Conservation (phyloP, 2,113 vertebrate species). For the Otis tarda region DNA sequence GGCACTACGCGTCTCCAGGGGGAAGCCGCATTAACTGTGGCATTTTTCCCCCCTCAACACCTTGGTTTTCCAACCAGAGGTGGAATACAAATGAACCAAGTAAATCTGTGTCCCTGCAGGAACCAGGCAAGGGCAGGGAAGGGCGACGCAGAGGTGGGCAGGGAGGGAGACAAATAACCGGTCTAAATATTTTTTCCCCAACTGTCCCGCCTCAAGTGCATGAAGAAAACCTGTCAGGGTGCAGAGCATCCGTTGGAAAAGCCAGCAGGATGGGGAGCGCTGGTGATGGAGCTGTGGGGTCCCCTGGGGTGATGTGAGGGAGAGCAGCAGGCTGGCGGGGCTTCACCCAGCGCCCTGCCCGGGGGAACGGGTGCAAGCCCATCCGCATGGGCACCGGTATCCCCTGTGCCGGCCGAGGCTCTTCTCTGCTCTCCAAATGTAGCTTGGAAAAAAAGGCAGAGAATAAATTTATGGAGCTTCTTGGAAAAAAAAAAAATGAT, state of each 20-base stretch:
- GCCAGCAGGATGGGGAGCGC: background rate
- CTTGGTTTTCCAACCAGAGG: background rate
- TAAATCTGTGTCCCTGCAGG: background rate
- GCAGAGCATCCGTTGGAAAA: background rate
- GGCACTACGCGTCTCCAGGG: background rate
- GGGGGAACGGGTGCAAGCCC: accelerated
- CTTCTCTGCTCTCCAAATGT: background rate
- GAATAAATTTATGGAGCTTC: background rate
- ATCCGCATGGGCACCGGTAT: background rate
- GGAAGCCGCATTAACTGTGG: background rate
- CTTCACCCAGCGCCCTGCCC: background rate
- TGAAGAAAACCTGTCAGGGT: background rate
- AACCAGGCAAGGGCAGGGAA: background rate
- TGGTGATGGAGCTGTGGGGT: background rate
- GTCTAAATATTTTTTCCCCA: background rate
- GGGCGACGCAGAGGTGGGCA: background rate
- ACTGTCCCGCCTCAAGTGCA: background rate
- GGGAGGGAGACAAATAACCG: background rate
- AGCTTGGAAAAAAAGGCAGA: background rate
- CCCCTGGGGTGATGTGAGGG: background rate
- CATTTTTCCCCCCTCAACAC: background rate
- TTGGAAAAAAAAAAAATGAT: background rate
- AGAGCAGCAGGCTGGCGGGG: background rate
- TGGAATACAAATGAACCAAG: conserved; percentile 4
- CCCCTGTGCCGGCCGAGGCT: background rate